Conservation (phyloP, 2,113 vertebrate genomes). For the Dolichotis patagonum region DNA sequence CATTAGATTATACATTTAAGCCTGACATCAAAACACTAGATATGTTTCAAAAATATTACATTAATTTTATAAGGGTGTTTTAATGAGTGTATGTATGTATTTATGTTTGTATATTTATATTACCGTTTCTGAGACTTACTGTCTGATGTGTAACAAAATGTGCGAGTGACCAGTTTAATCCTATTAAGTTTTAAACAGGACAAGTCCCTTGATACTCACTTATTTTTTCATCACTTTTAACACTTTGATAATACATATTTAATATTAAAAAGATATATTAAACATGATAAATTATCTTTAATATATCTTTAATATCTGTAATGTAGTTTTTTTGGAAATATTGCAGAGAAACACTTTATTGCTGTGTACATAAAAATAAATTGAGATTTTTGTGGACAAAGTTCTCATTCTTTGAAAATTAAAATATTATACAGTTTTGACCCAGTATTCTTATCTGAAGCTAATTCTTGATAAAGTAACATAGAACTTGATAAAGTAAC, state of each 20-base stretch:
- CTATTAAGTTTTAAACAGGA: not conserved
- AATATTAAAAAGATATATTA: no score
- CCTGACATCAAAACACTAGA: not conserved
- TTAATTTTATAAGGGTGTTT: not conserved
- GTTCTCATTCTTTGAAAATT: not conserved
- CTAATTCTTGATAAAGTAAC: not conserved
- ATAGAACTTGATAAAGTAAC: not conserved
- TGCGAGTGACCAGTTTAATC: not conserved
- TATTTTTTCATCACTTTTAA: not conserved
- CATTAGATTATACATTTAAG: slow-evolving; percentile 56
- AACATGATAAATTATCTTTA: no score
- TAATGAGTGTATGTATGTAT: not conserved
- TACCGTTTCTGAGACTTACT: not conserved
- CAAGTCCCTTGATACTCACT: not conserved
- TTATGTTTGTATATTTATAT: not conserved
- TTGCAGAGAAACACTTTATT: not conserved
- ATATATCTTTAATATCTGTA: no score
- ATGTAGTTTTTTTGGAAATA: not conserved
- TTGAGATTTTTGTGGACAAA: not conserved
- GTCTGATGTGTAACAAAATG: not conserved
- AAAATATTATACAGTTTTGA: not conserved
- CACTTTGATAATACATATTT: not conserved
- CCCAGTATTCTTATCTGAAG: not conserved
- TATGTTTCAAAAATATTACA: not conserved
- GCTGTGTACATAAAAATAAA: not conserved